Evolutionary conservation across 1,140 invertebrate species (phyloP), one percentile per base, ranked within the genome.

Genomic region (Drosophila equinoxialis): DNA sequence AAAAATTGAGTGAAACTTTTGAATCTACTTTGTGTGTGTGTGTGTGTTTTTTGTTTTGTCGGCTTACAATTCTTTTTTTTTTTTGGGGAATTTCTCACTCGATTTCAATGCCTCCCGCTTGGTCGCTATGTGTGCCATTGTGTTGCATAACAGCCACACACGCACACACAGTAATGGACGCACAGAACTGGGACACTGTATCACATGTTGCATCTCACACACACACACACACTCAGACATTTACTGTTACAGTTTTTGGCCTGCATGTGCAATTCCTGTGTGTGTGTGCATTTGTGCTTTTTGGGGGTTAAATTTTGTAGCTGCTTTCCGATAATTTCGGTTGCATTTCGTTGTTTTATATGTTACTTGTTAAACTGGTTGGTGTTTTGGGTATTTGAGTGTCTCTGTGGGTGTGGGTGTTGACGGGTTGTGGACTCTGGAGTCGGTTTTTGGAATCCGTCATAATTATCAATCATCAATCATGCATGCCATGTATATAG

Each of bases 151-250:
- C 84, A 87, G 77, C 10, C 45, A 48, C 14, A 48, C 14, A 7
- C 35, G 10, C 10, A 37, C 45, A 51, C 72, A 67, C 80, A 89
- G 76, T 89, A 87, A 87, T 76, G 68, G 83, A 69, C 73, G 70
- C 80, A 0, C 30, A 74, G 79, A 87, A 87, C 83, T 87, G 89
- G 83, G 83, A 87, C 83, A 87, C 66, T 75, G 83, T 89, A 87
- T 87, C 83, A 87, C 83, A 86, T 86, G 83, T 86, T 86, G 83
- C 83, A 86, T 86, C 77, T 87, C 83, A 45, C 51, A 58, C 59
- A 66, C 33, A 20, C 41, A 33, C 48, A 39, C 13, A 23, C 26
- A 63, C 58, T 11, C 33, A 23, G 13, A 39, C 13, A 23, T 13
- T 45, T 45, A 45, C 60, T 62, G 37, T 41, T 62, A 62, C 45